These are phyloP conservation scores for Euwallacea fornicatus DNA, from an alignment of 1,140 invertebrate species.

Conservation along the genomic window DNA sequence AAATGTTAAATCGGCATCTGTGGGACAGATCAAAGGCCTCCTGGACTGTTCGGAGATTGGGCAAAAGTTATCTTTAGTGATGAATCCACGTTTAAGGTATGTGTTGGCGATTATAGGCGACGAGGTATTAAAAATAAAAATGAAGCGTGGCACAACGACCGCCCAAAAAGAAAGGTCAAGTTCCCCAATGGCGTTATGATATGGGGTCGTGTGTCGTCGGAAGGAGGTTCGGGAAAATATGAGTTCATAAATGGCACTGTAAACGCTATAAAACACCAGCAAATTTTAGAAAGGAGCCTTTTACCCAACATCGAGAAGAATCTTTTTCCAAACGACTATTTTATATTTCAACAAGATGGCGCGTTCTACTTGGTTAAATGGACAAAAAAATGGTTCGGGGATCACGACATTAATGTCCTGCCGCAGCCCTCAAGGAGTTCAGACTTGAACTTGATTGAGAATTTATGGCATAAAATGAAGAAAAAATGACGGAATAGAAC, in stretches of 20 bases:
- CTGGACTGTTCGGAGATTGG: not conserved
- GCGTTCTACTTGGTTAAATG: not conserved
- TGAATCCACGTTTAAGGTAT: not conserved
- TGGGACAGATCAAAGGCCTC: not conserved
- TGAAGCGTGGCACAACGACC: too few relatives aligned
- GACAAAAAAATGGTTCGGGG: conserved; percentile 2
- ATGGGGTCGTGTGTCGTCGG: not conserved
- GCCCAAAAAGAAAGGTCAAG: too few relatives aligned
- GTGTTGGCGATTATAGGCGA: too few relatives aligned
- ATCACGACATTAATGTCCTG: not conserved
- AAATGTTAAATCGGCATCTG: not conserved
- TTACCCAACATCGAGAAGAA: not conserved
- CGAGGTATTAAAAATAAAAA: too few relatives aligned
- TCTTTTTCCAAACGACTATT: not conserved
- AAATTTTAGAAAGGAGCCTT: not conserved
- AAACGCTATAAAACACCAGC: not conserved
- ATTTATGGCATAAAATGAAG: not conserved
- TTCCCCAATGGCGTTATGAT: too few relatives aligned
- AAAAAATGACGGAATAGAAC: not conserved
- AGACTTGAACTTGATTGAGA: not conserved
- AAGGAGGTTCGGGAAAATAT: not conserved
- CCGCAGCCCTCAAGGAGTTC: not conserved
- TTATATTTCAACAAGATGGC: not conserved
- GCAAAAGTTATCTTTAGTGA: not conserved
- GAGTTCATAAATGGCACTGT: not conserved